phyloP scores from a whole-genome alignment of 2,113 vertebrate species.

The Upupa epops region DNA sequence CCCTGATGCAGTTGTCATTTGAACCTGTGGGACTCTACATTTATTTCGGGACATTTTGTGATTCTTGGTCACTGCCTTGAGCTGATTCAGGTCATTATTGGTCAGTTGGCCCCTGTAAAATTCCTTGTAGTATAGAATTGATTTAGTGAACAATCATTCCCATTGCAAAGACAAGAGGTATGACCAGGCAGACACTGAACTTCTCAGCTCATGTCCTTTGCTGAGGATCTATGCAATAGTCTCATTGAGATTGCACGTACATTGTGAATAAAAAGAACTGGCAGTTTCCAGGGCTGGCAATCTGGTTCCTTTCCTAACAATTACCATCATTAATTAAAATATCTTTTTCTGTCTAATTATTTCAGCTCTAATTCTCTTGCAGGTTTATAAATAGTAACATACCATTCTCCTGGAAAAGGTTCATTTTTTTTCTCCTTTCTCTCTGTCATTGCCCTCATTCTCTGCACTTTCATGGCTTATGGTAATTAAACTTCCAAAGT shows the following conservation, averaged over 20 bases:
- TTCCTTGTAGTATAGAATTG: background rate
- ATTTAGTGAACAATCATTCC: background rate
- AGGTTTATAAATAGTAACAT: slow-evolving; percentile 66
- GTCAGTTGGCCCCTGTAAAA: background rate
- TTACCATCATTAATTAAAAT: slow-evolving; percentile 66
- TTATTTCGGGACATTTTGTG: background rate
- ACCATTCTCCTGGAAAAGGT: background rate
- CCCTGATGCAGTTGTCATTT: background rate
- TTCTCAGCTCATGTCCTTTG: background rate
- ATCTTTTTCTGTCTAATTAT: slow-evolving; percentile 51
- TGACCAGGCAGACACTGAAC: background rate
- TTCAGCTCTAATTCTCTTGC: slow-evolving; percentile 62
- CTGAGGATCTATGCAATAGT: background rate
- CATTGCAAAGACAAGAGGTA: background rate
- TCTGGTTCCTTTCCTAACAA: slow-evolving; percentile 36
- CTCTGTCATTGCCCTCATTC: background rate
- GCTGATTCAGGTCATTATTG: background rate
- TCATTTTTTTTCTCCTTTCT: background rate
- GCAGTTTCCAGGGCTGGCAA: slow-evolving; percentile 14
- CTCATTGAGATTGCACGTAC: background rate
- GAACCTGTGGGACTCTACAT: background rate
- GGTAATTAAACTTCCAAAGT: slow-evolving; percentile 27
- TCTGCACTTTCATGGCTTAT: background rate
- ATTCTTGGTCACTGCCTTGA: background rate
- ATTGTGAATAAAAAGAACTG: background rate